Evolutionary conservation across 2,113 vertebrate genomes (phyloP).

Genomic region (Pangasianodon gigas): DNA sequence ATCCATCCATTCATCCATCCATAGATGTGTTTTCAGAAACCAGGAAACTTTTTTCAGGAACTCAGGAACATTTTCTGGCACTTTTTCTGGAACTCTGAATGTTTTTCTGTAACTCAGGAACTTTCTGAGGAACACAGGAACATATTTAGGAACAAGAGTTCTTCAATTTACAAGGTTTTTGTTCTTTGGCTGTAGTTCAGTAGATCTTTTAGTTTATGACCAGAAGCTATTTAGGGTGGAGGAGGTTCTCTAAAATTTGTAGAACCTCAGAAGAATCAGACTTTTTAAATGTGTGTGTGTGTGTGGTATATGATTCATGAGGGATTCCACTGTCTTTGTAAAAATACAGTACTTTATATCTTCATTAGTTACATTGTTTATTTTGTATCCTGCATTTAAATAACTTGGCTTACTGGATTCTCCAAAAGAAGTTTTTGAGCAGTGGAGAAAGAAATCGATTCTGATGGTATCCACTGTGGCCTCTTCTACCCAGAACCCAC

Average conservation of each 20-base stretch:
- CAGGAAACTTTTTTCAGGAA: neutral
- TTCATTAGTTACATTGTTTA: neutral
- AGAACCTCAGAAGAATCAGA: neutral
- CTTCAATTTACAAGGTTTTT: neutral
- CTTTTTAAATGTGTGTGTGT: neutral
- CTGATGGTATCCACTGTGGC: neutral
- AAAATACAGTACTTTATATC: neutral
- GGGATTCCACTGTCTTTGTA: neutral
- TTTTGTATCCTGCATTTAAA: neutral
- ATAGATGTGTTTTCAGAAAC: neutral
- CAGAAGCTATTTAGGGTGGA: neutral
- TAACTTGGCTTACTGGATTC: neutral
- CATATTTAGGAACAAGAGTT: neutral
- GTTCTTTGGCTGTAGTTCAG: neutral
- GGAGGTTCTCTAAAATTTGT: neutral
- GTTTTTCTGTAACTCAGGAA: neutral
- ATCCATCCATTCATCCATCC: neutral
- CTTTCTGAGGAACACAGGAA: neutral
- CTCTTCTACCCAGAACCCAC: constrained; percentile 3
- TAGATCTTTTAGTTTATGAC: neutral
- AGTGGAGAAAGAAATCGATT: neutral
- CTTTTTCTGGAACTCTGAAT: neutral
- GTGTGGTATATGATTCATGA: neutral
- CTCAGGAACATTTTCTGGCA: neutral
- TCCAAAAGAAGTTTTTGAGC: neutral